Evolutionary conservation across 2,113 vertebrate genomes (phyloP).

Genomic region (Lagopus leucura): DNA sequence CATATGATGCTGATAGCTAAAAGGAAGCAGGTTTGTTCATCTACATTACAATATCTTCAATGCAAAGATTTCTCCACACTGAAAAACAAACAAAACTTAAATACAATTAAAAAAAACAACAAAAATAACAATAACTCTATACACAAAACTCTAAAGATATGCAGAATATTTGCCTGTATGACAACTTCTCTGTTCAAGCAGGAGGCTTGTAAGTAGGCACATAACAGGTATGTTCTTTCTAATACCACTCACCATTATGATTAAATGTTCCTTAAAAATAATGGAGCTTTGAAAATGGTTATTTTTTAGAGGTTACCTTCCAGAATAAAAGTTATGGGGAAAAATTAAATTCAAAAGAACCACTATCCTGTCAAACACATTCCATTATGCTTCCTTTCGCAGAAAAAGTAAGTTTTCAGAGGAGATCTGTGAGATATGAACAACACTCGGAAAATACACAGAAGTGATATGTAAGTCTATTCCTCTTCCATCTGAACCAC

Average conservation of each 20-base stretch:
- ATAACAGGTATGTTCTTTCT: neutral
- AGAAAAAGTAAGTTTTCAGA: neutral
- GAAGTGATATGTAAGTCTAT: neutral
- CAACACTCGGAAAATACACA: neutral
- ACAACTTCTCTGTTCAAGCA: neutral
- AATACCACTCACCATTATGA: neutral
- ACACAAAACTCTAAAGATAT: neutral
- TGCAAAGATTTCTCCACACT: neutral
- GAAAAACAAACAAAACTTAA: neutral
- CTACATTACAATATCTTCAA: neutral
- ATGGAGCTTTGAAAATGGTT: neutral
- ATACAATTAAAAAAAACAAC: no score
- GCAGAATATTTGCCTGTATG: neutral
- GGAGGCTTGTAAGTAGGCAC: neutral
- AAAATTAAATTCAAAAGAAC: neutral
- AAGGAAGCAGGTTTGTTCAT: neutral
- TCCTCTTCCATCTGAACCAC: neutral
- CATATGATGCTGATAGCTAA: neutral
- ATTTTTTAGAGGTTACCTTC: neutral
- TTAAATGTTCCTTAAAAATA: constrained; percentile 8
- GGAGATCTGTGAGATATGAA: neutral
- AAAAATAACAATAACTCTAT: neutral
- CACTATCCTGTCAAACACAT: neutral
- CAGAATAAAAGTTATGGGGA: neutral
- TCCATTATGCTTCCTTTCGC: neutral